phyloP scores from a whole-genome alignment of 2,113 vertebrate genomes.

The Upupa epops region DNA sequence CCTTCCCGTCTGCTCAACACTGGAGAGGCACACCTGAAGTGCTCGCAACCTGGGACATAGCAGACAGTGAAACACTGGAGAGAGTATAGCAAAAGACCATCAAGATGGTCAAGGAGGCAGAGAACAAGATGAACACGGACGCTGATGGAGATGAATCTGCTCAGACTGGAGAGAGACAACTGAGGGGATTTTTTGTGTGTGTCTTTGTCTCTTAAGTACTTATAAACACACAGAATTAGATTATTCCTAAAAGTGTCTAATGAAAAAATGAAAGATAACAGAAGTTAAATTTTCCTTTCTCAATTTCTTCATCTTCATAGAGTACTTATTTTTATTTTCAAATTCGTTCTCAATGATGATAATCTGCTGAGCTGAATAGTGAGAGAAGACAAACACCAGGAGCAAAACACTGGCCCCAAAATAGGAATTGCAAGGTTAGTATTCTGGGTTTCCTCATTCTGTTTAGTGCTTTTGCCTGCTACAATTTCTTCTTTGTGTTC shows the following conservation, averaged over 20 bases:
- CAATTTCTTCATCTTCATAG: not conserved
- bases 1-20: not conserved
- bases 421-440: not conserved
- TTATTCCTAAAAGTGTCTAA: not conserved
- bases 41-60: rapidly evolving
- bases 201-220: not conserved
- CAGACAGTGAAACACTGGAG: rapidly evolving
- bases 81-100: not conserved
- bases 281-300: not conserved
- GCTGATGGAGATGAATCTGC: not conserved
- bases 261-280: not conserved
- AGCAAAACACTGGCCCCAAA: not conserved
- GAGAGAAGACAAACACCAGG: not conserved
- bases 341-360: not conserved
- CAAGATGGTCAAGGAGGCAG: not conserved
- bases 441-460: not conserved
- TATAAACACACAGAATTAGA: not conserved
- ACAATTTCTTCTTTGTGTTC: not conserved
- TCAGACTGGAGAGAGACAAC: not conserved
- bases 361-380: not conserved
- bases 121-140: not conserved
- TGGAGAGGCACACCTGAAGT: not conserved
- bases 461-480: not conserved
- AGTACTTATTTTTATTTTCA: not conserved
- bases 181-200: not conserved